Evolutionary conservation across 2,113 vertebrate genomes (phyloP).

Genomic region (Lasiurus cinereus): DNA sequence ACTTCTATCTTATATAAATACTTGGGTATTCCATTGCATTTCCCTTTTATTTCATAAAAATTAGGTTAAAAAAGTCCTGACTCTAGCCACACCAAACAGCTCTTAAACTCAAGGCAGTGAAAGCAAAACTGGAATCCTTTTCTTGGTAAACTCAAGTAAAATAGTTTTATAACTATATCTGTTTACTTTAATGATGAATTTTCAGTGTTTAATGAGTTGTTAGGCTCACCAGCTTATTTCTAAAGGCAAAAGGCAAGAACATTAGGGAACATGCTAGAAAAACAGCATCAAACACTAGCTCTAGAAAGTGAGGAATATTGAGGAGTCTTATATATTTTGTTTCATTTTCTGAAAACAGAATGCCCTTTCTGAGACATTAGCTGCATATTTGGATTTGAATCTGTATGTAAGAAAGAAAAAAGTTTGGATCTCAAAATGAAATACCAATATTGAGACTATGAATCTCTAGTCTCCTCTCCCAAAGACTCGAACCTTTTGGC

Average conservation of each 20-base stretch:
- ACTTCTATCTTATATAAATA: neutral
- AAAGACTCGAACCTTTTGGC: neutral
- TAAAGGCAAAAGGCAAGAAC: neutral
- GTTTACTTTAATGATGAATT: neutral
- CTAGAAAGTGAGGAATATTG: neutral
- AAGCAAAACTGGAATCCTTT: conserved; percentile 1
- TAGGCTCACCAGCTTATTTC: neutral
- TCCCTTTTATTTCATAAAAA: conserved; percentile 18
- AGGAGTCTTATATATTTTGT: neutral
- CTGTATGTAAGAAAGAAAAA: conserved; percentile 28
- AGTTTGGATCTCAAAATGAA: conserved; percentile 19
- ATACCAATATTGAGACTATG: conserved; percentile 16
- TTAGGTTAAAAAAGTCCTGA: neutral
- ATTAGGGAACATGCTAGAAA: neutral
- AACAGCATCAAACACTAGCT: neutral
- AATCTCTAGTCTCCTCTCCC: neutral
- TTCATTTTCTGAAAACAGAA: conserved; percentile 43
- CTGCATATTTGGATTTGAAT: conserved; percentile 27
- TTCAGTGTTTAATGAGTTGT: neutral
- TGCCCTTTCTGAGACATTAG: neutral
- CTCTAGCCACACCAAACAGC: neutral
- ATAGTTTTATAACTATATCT: conserved; percentile 9
- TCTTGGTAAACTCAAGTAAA: neutral
- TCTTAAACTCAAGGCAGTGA: neutral
- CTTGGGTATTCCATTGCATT: conserved; percentile 3